These are phyloP conservation scores for Heteromyza rotundicornis DNA, from an alignment of 2,888 invertebrate genomes.

Conservation along the genomic window DNA sequence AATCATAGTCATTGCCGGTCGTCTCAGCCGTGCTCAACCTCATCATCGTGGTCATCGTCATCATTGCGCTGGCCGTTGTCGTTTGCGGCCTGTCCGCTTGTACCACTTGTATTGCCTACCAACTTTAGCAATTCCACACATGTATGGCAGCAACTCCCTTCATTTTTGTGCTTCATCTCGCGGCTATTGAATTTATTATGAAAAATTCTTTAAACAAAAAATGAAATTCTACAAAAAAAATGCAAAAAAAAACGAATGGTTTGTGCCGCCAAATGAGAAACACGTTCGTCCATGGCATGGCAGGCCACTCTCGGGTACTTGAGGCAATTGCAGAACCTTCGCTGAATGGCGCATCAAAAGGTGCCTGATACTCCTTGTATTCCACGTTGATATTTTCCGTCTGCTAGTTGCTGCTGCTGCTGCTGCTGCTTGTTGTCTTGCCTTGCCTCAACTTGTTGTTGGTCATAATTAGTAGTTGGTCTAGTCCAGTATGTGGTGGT, in stretches of 20 bases:
- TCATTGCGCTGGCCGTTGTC: no score
- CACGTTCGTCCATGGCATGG: background rate
- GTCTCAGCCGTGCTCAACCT: no score
- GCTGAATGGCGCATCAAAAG: background rate
- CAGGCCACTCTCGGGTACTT: no score
- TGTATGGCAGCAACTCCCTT: slow-evolving; percentile 1
- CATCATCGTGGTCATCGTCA: no score
- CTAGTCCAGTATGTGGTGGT: no score
- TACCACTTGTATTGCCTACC: no score
- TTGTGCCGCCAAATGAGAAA: slow-evolving; percentile 4
- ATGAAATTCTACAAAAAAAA: background rate
- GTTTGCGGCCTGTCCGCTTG: no score
- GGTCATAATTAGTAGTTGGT: slow-evolving; percentile 2
- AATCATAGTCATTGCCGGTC: background rate
- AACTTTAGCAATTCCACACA: background rate
- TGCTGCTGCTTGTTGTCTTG: background rate
- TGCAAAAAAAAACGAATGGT: background rate
- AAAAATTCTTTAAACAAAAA: slow-evolving; percentile 3
- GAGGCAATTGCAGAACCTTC: no score
- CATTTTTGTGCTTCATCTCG: background rate
- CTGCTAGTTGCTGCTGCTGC: background rate
- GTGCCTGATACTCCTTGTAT: background rate
- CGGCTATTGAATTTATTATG: slow-evolving; percentile 9
- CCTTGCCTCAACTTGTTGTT: background rate
- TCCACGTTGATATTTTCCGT: background rate